Percentiles rank a stretch among this genome's conserved stretches.
Evolutionary conservation across 2,797 vertebrate species (phyloP).

Genomic region (Gadopsis bispinosus): DNA sequence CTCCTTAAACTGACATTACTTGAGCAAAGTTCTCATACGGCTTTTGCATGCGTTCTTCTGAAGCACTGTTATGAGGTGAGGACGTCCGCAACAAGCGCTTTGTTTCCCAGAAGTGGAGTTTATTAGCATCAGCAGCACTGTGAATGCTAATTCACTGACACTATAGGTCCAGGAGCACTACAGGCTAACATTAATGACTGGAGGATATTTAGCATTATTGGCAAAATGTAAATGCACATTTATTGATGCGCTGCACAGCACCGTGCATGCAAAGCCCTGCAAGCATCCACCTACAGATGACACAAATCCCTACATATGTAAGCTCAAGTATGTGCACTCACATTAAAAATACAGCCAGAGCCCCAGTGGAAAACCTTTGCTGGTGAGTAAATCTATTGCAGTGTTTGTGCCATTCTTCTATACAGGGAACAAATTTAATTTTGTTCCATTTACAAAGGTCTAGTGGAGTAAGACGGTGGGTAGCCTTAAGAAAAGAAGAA

Average conservation of each 20-base stretch:
- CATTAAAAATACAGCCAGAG: constrained; percentile 60
- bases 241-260: constrained; percentile 70
- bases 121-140: constrained; percentile 73
- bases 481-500: constrained; percentile 77
- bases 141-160: constrained; percentile 74
- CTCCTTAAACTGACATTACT: too few relatives aligned
- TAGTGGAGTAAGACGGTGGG: constrained; percentile 77
- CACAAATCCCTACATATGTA: constrained; percentile 52
- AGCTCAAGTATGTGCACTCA: constrained; percentile 50
- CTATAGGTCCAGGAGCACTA: constrained; percentile 57
- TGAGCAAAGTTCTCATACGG: too few relatives aligned
- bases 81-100: constrained; percentile 60
- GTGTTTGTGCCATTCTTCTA: constrained; percentile 72
- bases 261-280: constrained; percentile 43
- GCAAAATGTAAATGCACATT: constrained; percentile 82
- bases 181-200: constrained; percentile 73
- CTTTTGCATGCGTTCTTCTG: too few relatives aligned
- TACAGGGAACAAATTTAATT: constrained; percentile 79
- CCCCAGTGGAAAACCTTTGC: constrained; percentile 49
- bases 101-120: constrained; percentile 72
- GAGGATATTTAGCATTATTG: constrained; percentile 84
- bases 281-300: constrained; percentile 51
- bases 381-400: constrained; percentile 70
- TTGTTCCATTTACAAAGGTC: constrained; percentile 81
- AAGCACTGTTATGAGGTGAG: constrained; percentile 66